These are phyloP conservation scores for Tribolium madens DNA, from an alignment of 1,140 invertebrate genomes.

Conservation along the genomic window DNA sequence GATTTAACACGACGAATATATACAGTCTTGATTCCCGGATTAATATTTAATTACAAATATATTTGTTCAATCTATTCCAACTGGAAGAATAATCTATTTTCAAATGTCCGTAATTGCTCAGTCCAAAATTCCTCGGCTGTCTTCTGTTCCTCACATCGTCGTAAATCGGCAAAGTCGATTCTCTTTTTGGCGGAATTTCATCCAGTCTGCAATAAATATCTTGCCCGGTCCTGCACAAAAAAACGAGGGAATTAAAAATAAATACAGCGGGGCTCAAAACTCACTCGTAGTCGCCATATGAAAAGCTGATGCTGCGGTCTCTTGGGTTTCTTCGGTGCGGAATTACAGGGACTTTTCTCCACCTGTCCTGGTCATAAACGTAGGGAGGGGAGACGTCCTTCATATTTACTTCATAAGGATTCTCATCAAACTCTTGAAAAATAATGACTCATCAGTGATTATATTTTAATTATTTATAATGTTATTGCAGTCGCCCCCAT, in stretches of 20 bases:
- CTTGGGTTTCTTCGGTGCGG: neutral
- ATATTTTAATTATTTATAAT: constrained; percentile 6
- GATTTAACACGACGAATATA: neutral
- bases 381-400: constrained; percentile 32
- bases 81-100: constrained; percentile 82
- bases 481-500: neutral
- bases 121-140: constrained; percentile 70
- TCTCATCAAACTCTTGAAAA: constrained; percentile 51
- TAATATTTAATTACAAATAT: constrained; percentile 51
- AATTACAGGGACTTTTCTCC: constrained; percentile 39
- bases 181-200: constrained; percentile 46
- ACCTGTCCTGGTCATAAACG: constrained; percentile 24
- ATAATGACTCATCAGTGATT: constrained; percentile 39
- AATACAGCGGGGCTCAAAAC: neutral
- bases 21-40: neutral
- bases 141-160: constrained; percentile 55
- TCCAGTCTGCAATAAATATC: constrained; percentile 59
- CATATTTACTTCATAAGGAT: constrained; percentile 47
- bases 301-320: constrained; percentile 56
- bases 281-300: constrained; percentile 55
- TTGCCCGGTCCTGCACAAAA: constrained; percentile 32
- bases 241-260: neutral
- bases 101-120: constrained; percentile 77
- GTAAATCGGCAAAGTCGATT: constrained; percentile 58
- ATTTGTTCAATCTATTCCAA: constrained; percentile 70